phyloP scores from a whole-genome alignment of 2,797 vertebrate species.

The Phalloptychus januarius region DNA sequence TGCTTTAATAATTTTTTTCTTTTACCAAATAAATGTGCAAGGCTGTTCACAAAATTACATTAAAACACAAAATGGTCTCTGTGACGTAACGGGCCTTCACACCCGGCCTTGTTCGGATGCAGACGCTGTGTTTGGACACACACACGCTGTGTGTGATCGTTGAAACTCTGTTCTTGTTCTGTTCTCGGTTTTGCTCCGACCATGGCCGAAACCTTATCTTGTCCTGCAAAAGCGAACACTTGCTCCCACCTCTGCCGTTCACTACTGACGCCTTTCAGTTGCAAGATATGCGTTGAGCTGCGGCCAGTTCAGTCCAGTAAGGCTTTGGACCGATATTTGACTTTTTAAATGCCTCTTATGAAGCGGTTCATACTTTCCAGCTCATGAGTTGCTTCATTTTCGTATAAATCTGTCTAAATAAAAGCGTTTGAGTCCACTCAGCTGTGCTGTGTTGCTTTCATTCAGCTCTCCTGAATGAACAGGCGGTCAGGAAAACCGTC shows the following conservation, averaged over 20 bases:
- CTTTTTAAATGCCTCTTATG: neutral
- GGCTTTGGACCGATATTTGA: neutral
- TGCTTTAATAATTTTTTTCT: neutral
- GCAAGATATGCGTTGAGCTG: neutral
- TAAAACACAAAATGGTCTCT: neutral
- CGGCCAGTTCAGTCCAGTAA: neutral
- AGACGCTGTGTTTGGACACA: neutral
- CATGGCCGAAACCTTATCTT: neutral
- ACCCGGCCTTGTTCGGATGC: neutral
- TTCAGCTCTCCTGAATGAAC: conserved; percentile 27
- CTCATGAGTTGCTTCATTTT: neutral
- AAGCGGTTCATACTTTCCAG: neutral
- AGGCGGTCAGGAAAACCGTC: conserved; percentile 39
- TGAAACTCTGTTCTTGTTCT: neutral
- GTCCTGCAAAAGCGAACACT: neutral
- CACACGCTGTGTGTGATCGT: neutral
- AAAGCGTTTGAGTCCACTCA: neutral
- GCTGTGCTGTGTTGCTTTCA: neutral
- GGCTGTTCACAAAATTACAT: neutral
- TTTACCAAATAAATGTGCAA: neutral
- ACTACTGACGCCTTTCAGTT: neutral
- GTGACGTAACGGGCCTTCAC: neutral
- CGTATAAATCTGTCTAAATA: neutral
- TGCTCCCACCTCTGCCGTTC: neutral
- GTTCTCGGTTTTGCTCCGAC: neutral